Evolutionary conservation across 2,888 invertebrate species (phyloP).

Genomic region (Julus scanicus): DNA sequence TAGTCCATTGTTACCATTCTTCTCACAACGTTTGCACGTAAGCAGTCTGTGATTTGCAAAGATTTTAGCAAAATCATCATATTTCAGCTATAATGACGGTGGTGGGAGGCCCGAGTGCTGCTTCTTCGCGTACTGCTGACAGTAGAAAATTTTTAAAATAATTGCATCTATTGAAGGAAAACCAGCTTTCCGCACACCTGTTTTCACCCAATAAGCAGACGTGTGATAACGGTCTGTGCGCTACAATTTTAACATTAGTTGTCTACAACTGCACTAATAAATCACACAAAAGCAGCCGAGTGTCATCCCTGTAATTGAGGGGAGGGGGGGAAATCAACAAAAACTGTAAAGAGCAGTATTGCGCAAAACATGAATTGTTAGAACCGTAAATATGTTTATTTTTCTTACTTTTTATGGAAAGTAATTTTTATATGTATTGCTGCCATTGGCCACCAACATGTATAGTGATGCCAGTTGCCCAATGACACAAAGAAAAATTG

Average conservation of each 20-base stretch:
- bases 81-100: not conserved
- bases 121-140: not conserved
- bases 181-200: not conserved
- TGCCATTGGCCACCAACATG: not conserved
- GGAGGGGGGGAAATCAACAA: not conserved
- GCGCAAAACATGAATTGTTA: not conserved
- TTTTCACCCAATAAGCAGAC: not conserved
- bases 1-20: not conserved
- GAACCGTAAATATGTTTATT: not conserved
- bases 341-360: not conserved
- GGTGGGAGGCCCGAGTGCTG: not conserved
- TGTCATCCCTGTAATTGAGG: not conserved
- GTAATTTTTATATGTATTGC: not conserved
- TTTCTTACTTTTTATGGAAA: not conserved
- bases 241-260: not conserved
- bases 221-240: not conserved
- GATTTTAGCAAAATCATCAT: not conserved
- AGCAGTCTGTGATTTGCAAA: conserved; percentile 25
- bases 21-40: not conserved
- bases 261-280: not conserved
- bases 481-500: not conserved
- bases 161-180: not conserved
- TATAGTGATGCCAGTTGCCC: not conserved
- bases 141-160: not conserved
- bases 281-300: not conserved